A percentile compares a stretch with the other conserved stretches of the same genome.
Evolutionary conservation across 2,888 invertebrate genomes (phyloP).

Genomic region (Sarcophaga subvicina): DNA sequence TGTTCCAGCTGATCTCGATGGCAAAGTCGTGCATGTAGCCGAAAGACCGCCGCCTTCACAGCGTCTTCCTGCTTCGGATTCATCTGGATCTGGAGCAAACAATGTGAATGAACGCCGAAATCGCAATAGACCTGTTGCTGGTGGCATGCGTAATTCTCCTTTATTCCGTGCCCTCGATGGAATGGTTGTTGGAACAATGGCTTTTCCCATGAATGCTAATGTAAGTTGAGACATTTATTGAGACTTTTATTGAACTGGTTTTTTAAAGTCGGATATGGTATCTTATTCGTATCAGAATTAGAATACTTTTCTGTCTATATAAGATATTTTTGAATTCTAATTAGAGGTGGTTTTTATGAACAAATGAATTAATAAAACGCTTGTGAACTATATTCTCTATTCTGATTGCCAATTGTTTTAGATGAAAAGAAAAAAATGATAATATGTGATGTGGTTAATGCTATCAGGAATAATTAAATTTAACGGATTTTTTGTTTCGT

Average conservation of each 20-base stretch:
- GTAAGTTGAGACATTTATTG: conserved; percentile 47
- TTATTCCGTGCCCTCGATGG: conserved; percentile 80
- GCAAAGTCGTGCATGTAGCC: conserved; percentile 96
- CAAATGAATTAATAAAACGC: too few relatives aligned
- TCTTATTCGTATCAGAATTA: too few relatives aligned
- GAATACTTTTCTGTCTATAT: too few relatives aligned
- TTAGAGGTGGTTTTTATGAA: too few relatives aligned
- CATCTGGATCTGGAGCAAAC: conserved; percentile 71
- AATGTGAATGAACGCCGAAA: conserved; percentile 79
- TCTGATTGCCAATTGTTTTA: too few relatives aligned
- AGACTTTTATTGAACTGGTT: neutral
- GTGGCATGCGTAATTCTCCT: conserved; percentile 79
- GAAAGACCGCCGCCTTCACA: conserved; percentile 90
- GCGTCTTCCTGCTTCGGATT: conserved; percentile 74
- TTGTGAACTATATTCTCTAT: too few relatives aligned
- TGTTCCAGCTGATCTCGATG: conserved; percentile 88
- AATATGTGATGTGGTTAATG: too few relatives aligned
- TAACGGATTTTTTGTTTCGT: too few relatives aligned
- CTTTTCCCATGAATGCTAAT: conserved; percentile 79
- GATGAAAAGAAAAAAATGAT: too few relatives aligned
- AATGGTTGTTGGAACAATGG: conserved; percentile 82
- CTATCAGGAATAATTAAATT: too few relatives aligned
- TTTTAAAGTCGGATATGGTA: neutral
- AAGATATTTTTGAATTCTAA: too few relatives aligned
- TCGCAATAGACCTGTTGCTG: conserved; percentile 74